A percentile compares a stretch with the other conserved stretches of the same genome.
These are phyloP conservation scores for Atopsyche davidsoni DNA, from an alignment of 1,140 invertebrate species.

Conservation along the genomic window DNA sequence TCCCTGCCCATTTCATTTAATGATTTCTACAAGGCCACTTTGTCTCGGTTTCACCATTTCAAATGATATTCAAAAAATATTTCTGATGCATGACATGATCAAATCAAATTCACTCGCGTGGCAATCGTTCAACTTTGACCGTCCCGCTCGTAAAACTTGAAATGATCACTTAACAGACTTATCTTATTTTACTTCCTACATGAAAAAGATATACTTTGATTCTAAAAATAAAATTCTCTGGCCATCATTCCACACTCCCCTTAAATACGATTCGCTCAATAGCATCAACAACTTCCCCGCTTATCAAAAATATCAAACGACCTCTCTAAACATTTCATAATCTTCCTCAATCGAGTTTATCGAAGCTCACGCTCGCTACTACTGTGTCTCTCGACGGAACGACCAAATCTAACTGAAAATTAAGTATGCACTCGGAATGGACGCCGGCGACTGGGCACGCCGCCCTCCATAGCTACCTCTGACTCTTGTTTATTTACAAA, in stretches of 20 bases:
- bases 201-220: slow-evolving; percentile 26
- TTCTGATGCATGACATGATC: background rate
- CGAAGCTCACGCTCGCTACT: no score
- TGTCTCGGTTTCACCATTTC: background rate
- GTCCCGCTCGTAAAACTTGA: background rate
- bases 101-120: background rate
- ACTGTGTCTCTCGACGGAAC: no score
- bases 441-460: no score
- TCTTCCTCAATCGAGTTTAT: no score
- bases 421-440: no score
- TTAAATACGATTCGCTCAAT: background rate
- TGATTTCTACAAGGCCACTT: slow-evolving; percentile 4
- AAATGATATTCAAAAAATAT: background rate
- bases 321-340: no score
- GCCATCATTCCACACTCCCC: slow-evolving; percentile 23
- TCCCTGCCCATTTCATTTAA: background rate
- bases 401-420: no score
- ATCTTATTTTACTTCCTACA: slow-evolving; percentile 21
- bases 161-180: slow-evolving; percentile 17
- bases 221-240: slow-evolving; percentile 30
- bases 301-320: slow-evolving; percentile 15
- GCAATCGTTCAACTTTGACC: background rate
- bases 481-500: no score
- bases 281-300: background rate
- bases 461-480: no score